phyloP scores from a whole-genome alignment of 1,140 invertebrate genomes.

The Orchestia grillus region DNA sequence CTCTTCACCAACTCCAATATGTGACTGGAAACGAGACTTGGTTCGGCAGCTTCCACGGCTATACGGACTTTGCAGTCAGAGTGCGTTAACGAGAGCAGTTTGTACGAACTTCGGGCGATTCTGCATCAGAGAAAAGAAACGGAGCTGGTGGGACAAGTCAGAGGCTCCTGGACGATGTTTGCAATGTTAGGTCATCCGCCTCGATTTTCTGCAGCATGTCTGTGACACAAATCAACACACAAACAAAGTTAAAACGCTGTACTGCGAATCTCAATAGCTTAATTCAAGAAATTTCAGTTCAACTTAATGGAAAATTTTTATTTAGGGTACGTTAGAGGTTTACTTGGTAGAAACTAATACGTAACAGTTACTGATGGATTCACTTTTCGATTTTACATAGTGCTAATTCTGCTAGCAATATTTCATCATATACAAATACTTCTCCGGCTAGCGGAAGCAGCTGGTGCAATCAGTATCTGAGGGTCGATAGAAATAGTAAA shows the following conservation, averaged over 20 bases:
- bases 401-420: not conserved
- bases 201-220: not conserved
- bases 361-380: not conserved
- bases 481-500: not conserved
- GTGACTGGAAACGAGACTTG: slow-evolving; percentile 50
- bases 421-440: not conserved
- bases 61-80: not conserved
- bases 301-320: no score
- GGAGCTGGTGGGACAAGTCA: not conserved
- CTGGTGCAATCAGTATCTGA: not conserved
- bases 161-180: not conserved
- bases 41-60: not conserved
- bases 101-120: not conserved
- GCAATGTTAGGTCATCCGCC: not conserved
- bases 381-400: not conserved
- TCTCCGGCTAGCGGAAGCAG: not conserved
- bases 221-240: not conserved
- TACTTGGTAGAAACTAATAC: not conserved
- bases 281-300: no score
- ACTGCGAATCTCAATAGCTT: not conserved
- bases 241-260: not conserved
- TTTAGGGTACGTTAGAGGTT: no score
- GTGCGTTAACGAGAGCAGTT: slow-evolving; percentile 18
- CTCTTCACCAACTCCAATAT: slow-evolving; percentile 40
- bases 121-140: slow-evolving; percentile 1